Evolutionary conservation across 2,888 invertebrate genomes (phyloP).

Genomic region (Nysson spinosus): DNA sequence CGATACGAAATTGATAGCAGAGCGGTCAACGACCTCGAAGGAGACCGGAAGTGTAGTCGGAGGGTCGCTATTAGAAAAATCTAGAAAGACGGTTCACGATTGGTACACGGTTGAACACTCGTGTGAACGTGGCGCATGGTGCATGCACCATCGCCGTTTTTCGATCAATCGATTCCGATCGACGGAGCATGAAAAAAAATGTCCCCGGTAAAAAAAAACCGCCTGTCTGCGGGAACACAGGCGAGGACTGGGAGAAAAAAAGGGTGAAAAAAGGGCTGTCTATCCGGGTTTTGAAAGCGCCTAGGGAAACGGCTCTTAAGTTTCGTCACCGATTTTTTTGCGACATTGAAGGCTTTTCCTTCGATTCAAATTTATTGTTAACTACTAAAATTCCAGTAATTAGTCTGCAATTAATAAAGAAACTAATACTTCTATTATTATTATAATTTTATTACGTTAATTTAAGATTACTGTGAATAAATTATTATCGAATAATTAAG

Average conservation of each 20-base stretch:
- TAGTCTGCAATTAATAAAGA: no score
- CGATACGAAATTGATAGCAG: no score
- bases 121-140: conserved; percentile 30
- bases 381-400: no score
- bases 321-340: neutral
- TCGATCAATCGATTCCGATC: conserved; percentile 37
- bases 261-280: conserved; percentile 5
- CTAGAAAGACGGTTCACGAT: conserved; percentile 25
- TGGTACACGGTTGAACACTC: conserved; percentile 8
- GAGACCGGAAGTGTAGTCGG: no score
- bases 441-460: no score
- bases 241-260: conserved; percentile 1
- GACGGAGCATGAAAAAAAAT: conserved; percentile 39
- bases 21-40: no score
- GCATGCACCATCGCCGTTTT: conserved; percentile 19
- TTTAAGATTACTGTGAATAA: no score
- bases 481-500: no score
- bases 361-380: no score
- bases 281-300: conserved; percentile 24
- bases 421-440: no score
- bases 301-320: conserved; percentile 15
- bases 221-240: neutral
- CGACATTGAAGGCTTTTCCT: no score
- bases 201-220: conserved; percentile 16
- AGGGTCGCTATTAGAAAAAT: conserved; percentile 31